A percentile compares a stretch with the other conserved stretches of the same genome.
Conservation (phyloP, 2,113 vertebrate genomes). For the Calyptomena viridis region DNA sequence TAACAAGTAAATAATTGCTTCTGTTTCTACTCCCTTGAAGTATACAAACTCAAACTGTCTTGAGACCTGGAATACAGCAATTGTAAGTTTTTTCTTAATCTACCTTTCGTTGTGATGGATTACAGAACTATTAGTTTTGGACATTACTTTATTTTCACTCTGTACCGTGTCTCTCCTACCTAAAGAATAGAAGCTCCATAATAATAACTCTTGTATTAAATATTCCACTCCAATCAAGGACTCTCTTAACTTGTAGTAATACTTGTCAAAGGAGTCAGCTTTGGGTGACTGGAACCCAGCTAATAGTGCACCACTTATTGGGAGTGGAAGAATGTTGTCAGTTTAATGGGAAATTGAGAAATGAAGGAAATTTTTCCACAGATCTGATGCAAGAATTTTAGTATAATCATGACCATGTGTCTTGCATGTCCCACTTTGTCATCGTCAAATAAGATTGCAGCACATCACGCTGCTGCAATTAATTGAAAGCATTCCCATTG, state of each 20-base stretch:
- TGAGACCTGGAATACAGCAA: neutral
- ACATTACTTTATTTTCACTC: neutral
- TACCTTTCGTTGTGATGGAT: neutral
- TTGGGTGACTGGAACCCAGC: neutral
- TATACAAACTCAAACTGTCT: neutral
- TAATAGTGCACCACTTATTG: neutral
- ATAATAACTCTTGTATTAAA: neutral
- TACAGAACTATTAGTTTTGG: neutral
- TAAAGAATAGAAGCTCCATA: neutral
- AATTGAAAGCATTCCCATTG: neutral
- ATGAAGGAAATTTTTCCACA: neutral
- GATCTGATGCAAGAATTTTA: neutral
- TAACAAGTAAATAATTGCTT: neutral
- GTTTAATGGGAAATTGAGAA: constrained; percentile 12
- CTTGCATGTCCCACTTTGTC: neutral
- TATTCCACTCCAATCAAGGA: neutral
- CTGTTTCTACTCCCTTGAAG: neutral
- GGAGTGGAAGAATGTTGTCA: neutral
- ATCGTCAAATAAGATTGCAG: neutral
- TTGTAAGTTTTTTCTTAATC: neutral
- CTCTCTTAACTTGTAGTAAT: neutral
- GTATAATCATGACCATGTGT: neutral
- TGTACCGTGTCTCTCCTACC: neutral
- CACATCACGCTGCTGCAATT: neutral
- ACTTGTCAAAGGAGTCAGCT: neutral